Percentiles rank a stretch among this genome's conserved stretches.
phyloP scores from a whole-genome alignment of 2,888 invertebrate genomes.

The Drosophila fulvimacula region DNA sequence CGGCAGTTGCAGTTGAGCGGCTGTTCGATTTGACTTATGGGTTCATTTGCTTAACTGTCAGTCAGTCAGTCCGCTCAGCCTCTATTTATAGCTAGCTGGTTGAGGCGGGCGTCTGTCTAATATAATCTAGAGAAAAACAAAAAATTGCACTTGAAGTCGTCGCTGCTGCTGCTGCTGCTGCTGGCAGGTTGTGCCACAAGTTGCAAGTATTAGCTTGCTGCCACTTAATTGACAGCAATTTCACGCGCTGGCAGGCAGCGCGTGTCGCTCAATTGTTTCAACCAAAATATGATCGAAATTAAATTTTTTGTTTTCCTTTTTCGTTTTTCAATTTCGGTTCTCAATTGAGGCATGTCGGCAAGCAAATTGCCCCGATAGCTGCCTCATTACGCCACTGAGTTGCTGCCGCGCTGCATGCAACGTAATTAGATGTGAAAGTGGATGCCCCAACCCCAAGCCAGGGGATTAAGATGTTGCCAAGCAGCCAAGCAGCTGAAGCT shows the following conservation, averaged over 20 bases:
- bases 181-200: slow-evolving; percentile 44
- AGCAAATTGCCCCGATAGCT: slow-evolving; percentile 73
- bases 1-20: slow-evolving; percentile 42
- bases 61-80: slow-evolving; percentile 51
- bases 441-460: slow-evolving; percentile 22
- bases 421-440: slow-evolving; percentile 66
- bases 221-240: slow-evolving; percentile 74
- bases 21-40: slow-evolving; percentile 83
- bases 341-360: slow-evolving; percentile 76
- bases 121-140: slow-evolving; percentile 6
- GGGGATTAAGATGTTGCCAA: slow-evolving; percentile 41
- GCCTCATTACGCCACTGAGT: slow-evolving; percentile 83
- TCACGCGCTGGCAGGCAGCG: slow-evolving; percentile 69
- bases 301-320: not conserved
- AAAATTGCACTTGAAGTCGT: slow-evolving; percentile 38
- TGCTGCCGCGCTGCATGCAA: slow-evolving; percentile 61
- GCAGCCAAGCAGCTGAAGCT: slow-evolving; percentile 33
- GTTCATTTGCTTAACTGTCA: slow-evolving; percentile 79
- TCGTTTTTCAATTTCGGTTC: slow-evolving; percentile 69
- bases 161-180: not conserved
- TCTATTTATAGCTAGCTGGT: slow-evolving; percentile 60
- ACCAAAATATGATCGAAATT: slow-evolving; percentile 70
- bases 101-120: slow-evolving; percentile 22
- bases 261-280: slow-evolving; percentile 81
- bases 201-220: slow-evolving; percentile 21